phyloP scores from a whole-genome alignment of 2,113 vertebrate species.

The Solea senegalensis region DNA sequence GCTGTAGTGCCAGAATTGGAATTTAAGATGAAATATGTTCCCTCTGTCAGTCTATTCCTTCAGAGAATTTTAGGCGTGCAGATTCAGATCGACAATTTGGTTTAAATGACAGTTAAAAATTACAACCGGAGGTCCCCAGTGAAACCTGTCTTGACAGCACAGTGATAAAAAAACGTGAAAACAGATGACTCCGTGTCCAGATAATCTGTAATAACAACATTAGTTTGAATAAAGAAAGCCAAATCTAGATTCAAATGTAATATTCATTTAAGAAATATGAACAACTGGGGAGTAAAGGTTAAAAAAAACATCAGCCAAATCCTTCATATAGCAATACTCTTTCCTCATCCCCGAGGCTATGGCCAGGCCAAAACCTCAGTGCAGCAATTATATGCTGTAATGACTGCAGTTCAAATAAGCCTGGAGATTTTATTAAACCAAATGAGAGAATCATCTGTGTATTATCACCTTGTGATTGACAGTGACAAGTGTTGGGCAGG shows the following conservation, averaged over 20 bases:
- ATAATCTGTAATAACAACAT: constrained; percentile 99
- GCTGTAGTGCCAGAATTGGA: constrained; percentile 77
- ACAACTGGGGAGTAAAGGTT: constrained; percentile 91
- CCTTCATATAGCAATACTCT: constrained; percentile 93
- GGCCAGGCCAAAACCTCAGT: constrained; percentile 92
- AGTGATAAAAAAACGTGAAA: constrained; percentile 91
- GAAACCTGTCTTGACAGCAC: constrained; percentile 91
- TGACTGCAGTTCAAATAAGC: constrained; percentile 98
- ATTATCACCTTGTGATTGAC: constrained; percentile 99
- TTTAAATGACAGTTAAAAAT: constrained; percentile 98
- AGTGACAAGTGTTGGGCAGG: constrained; percentile 96
- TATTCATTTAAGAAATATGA: constrained; percentile 98
- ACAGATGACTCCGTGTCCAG: constrained; percentile 94
- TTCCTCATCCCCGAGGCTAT: constrained; percentile 95
- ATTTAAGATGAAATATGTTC: constrained; percentile 85
- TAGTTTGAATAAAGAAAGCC: constrained; percentile 95
- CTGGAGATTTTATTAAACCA: constrained; percentile 99
- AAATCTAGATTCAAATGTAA: constrained; percentile 95
- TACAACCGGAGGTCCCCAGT: constrained; percentile 88
- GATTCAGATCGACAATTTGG: constrained; percentile 88
- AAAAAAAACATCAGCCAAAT: constrained; percentile 83
- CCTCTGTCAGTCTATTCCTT: constrained; percentile 82
- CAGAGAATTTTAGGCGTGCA: constrained; percentile 82
- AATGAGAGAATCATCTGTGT: constrained; percentile 99
- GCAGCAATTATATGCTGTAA: constrained; percentile 98